A percentile compares a stretch with the other conserved stretches of the same genome.
Conservation (phyloP, 2,888 invertebrate genomes). For the Troides oblongomaculatus region DNA sequence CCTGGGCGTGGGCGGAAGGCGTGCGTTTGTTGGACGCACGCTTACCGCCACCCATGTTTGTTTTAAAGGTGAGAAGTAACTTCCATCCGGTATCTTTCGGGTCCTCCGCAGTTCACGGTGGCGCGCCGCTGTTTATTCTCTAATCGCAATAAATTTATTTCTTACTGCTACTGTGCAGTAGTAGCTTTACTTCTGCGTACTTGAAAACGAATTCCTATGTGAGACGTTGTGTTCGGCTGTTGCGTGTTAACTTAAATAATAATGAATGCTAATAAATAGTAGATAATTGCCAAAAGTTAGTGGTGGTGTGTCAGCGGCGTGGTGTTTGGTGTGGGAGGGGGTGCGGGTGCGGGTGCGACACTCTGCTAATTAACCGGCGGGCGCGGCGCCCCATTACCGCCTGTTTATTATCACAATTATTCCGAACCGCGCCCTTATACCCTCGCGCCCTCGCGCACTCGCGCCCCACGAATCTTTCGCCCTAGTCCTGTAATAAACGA, state of each 20-base stretch:
- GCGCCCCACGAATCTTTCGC: constrained; percentile 26
- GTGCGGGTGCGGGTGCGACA: constrained; percentile 33
- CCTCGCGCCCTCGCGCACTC: constrained; percentile 13
- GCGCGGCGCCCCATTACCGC: constrained; percentile 68
- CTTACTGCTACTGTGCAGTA: too few relatives aligned
- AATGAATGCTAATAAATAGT: constrained; percentile 35
- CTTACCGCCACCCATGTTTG: too few relatives aligned
- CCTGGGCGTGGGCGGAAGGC: too few relatives aligned
- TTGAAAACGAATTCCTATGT: too few relatives aligned
- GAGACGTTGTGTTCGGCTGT: not conserved
- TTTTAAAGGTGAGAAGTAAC: too few relatives aligned
- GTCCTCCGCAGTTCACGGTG: too few relatives aligned
- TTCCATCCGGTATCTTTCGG: too few relatives aligned
- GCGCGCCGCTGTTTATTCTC: too few relatives aligned
- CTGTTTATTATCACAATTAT: constrained; percentile 75
- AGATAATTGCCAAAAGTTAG: constrained; percentile 35
- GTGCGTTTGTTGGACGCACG: too few relatives aligned
- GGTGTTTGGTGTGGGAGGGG: constrained; percentile 27
- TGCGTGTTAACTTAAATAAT: not conserved
- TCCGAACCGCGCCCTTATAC: constrained; percentile 37
- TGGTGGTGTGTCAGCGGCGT: constrained; percentile 30
- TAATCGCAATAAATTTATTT: too few relatives aligned
- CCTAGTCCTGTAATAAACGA: not conserved
- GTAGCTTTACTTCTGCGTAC: too few relatives aligned
- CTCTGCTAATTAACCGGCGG: constrained; percentile 41